Percentiles rank a stretch among this genome's conserved stretches.
phyloP scores from a whole-genome alignment of 2,113 vertebrate species.

The Mastomys coucha region DNA sequence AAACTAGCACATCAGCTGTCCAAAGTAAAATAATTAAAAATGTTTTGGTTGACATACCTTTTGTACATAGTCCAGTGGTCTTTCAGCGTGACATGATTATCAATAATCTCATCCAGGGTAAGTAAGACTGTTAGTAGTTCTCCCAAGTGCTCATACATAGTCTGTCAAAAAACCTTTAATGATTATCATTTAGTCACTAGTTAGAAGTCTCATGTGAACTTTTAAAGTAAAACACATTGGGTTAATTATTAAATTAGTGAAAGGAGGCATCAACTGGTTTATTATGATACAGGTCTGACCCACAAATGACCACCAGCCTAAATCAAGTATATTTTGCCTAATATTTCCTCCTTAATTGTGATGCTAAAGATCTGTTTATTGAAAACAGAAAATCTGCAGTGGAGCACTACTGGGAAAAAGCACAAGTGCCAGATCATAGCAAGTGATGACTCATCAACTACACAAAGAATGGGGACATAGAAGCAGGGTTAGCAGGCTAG shows the following conservation, averaged over 20 bases:
- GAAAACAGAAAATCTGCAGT: neutral
- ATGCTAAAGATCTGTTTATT: neutral
- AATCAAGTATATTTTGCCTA: neutral
- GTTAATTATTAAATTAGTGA: slow-evolving; percentile 1
- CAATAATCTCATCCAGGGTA: slow-evolving; percentile 97
- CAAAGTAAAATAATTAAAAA: neutral
- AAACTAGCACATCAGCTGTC: neutral
- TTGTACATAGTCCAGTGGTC: slow-evolving; percentile 99
- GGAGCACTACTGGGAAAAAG: neutral
- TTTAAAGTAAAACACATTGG: slow-evolving; percentile 61
- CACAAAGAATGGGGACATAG: neutral
- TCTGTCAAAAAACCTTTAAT: slow-evolving; percentile 86
- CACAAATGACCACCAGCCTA: slow-evolving; percentile 22
- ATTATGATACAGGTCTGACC: slow-evolving; percentile 10
- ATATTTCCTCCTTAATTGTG: slow-evolving; percentile 3
- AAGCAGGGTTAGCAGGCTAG: neutral
- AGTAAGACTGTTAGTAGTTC: slow-evolving; percentile 95
- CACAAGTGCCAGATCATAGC: neutral
- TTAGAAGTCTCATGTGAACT: slow-evolving; percentile 58
- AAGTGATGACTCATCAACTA: neutral
- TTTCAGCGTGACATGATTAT: slow-evolving; percentile 95
- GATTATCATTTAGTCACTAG: slow-evolving; percentile 77
- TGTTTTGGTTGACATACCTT: slow-evolving; percentile 89
- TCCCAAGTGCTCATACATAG: slow-evolving; percentile 97
- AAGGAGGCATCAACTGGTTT: neutral